These are phyloP conservation scores for Chelidonichthys spinosus DNA, from an alignment of 2,797 vertebrate species.

Conservation along the genomic window DNA sequence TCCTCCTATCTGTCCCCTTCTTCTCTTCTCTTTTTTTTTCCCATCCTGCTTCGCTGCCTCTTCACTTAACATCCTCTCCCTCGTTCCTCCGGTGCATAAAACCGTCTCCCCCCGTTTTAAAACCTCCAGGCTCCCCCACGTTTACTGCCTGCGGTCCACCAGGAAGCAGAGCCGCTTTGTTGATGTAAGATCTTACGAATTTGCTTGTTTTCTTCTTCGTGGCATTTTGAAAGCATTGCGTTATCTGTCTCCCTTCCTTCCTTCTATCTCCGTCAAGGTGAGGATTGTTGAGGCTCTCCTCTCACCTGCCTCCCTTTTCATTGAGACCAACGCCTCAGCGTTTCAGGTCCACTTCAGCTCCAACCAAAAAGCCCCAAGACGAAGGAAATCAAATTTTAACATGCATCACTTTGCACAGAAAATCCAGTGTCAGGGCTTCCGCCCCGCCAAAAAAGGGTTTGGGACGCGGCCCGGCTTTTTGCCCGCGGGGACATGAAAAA, in stretches of 20 bases:
- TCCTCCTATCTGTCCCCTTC: constrained; percentile 45
- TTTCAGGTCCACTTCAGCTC: constrained; percentile 21
- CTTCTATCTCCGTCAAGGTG: background rate
- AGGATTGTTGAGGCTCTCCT: constrained; percentile 13
- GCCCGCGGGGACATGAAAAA: constrained; percentile 12
- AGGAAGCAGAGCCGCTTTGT: background rate
- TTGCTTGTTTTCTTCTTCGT: no score
- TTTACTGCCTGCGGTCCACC: constrained; percentile 34
- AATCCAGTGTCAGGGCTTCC: constrained; percentile 9
- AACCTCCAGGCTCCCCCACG: constrained; percentile 14
- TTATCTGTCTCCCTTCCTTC: no score
- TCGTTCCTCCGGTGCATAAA: constrained; percentile 19
- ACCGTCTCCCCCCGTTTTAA: constrained; percentile 4
- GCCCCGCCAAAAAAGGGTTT: constrained; percentile 3
- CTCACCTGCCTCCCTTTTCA: constrained; percentile 23
- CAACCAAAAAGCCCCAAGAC: background rate
- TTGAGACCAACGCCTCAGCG: constrained; percentile 48
- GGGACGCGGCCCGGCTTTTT: background rate
- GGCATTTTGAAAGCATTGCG: no score
- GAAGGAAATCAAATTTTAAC: constrained; percentile 54
- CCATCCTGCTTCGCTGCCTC: background rate
- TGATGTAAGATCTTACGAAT: no score
- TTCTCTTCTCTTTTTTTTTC: background rate
- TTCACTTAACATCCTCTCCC: constrained; percentile 27
- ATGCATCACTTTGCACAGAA: constrained; percentile 17